Percentiles rank a stretch among this genome's conserved stretches.
These are phyloP conservation scores for Sarotherodon lohbergeri DNA, from an alignment of 2,113 vertebrate species.

Conservation along the genomic window DNA sequence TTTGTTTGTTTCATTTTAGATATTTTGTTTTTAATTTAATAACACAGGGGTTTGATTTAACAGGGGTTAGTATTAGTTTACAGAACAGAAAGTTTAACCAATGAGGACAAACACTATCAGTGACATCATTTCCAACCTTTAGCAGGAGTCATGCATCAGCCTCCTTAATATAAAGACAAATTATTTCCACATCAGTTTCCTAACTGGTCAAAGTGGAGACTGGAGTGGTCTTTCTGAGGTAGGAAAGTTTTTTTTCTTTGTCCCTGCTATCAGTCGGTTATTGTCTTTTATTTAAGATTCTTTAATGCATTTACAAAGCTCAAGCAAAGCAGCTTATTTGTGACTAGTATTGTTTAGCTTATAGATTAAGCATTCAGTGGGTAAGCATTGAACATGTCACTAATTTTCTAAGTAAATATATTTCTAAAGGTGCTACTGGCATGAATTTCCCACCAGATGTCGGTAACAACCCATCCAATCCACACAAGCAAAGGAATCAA, in stretches of 20 bases:
- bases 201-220: not conserved
- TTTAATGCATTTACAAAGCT: not conserved
- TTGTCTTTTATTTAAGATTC: not conserved
- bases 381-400: not conserved
- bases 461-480: not conserved
- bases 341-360: not conserved
- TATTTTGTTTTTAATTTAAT: not conserved
- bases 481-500: not conserved
- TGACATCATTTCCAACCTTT: not conserved
- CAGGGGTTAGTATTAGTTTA: not conserved
- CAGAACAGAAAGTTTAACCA: not conserved
- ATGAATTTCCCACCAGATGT: not conserved
- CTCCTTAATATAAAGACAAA: not conserved
- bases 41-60: not conserved
- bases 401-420: not conserved
- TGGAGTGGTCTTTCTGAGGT: not conserved
- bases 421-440: not conserved
- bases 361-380: not conserved
- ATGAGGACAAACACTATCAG: not conserved
- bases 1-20: not conserved
- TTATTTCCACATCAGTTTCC: not conserved
- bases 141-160: not conserved
- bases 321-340: not conserved
- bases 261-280: not conserved
- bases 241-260: not conserved